Base-by-base conservation (phyloP, 2,797 vertebrate species). In the Paguma larvata region DNA sequence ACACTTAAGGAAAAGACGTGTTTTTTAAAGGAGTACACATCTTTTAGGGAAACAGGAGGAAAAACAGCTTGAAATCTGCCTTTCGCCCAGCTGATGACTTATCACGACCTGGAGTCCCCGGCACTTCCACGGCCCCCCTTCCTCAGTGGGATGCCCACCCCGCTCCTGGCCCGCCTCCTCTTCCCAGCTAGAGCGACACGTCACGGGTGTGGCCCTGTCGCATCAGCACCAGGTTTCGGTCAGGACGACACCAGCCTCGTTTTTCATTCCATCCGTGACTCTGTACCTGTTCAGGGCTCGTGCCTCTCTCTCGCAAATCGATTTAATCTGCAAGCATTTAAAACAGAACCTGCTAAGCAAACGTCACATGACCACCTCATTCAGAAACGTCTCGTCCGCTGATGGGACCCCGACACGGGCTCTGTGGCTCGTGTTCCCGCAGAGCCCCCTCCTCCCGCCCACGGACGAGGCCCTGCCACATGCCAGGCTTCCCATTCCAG, bases 201-300 rank as follows among this genome's bases (percentile, higher is more conserved):
- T 73, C 23, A 7, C 13, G 23, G 13, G 12, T 3, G 23, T 44
- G 70, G 23, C 70, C 38, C 0, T 14, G 68, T 25, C 13, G 10
- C 5, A 38, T 6, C 70, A 6, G 12, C 38, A 27, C 38, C 70
- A 27, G 19, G 38, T 6, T 13, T 7, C 70, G 8, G 70, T 12
- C 5, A 0, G 72, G 1, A 14, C 41, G 2, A 13, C 11, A 1
- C 25, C 0, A 4, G 3, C 6, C 46, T 59, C 1, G 0, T 0
- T 34, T n/a, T 13, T 32, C 44, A 5, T 3, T 14, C 77, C 21
- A 19, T 41, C 30, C 34, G n/a, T 12, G 21, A 77, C 67, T 53
- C 72, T 5, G 11, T 15, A 8, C 13, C 48, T 68, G 72, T 62
- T 77, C 0, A 44, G 1, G 63, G 53, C 38, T 9, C 14, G 2